phyloP scores from a whole-genome alignment of 2,888 invertebrate genomes.

The Brachypalpus laphriformis region DNA sequence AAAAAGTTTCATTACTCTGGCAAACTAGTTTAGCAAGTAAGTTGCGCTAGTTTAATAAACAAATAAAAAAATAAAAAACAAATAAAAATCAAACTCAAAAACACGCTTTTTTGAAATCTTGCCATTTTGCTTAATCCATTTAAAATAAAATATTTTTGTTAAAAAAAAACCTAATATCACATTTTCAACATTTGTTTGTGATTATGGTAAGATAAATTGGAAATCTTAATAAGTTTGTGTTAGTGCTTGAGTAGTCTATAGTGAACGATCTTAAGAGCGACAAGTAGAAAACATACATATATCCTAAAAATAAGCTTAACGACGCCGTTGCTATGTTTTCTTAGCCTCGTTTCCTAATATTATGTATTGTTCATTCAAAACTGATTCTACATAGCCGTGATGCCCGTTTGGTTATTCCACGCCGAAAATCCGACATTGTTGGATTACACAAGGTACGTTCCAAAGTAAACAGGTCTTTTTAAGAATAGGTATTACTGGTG shows the following conservation, averaged over 20 bases:
- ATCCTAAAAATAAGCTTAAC: too few relatives aligned
- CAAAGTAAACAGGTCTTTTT: neutral
- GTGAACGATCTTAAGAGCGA: too few relatives aligned
- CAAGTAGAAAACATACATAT: too few relatives aligned
- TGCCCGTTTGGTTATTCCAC: too few relatives aligned
- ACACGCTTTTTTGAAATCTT: slow-evolving; percentile 5
- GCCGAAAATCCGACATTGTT: too few relatives aligned
- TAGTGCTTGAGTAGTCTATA: neutral
- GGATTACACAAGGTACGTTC: too few relatives aligned
- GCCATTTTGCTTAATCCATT: slow-evolving; percentile 33
- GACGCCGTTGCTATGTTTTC: too few relatives aligned
- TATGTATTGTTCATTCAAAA: too few relatives aligned
- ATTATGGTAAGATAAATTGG: neutral
- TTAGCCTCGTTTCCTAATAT: too few relatives aligned
- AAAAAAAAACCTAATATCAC: neutral
- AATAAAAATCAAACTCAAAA: neutral
- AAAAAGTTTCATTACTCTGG: slow-evolving; percentile 67
- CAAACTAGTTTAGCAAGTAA: slow-evolving; percentile 73
- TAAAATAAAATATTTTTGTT: neutral
- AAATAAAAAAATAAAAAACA: neutral
- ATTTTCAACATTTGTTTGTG: neutral
- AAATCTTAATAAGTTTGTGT: neutral
- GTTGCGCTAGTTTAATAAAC: slow-evolving; percentile 57
- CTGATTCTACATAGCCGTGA: too few relatives aligned
- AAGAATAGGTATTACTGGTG: neutral